Conservation (phyloP, 2,888 invertebrate genomes). For the Acanthococcus lagerstroemiae region DNA sequence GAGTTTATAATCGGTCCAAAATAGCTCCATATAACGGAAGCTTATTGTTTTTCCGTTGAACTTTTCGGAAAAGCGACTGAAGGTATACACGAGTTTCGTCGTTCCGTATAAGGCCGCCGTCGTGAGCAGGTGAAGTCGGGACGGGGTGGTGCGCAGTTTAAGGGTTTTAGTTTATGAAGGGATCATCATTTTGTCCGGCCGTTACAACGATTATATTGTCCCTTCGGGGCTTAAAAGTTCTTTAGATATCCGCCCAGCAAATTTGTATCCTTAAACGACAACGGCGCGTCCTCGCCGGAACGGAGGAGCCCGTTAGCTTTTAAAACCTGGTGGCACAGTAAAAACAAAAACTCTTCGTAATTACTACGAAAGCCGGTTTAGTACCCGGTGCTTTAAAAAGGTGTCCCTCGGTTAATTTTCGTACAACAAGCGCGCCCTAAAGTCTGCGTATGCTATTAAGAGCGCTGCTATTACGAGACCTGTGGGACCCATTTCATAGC, state of each 20-base stretch:
- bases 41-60: slow-evolving; percentile 20
- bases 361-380: slow-evolving; percentile 26
- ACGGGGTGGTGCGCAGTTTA: slow-evolving; percentile 11
- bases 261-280: slow-evolving; percentile 28
- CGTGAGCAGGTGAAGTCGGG: not conserved
- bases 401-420: slow-evolving; percentile 28
- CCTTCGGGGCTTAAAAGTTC: slow-evolving; percentile 28
- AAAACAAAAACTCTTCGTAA: slow-evolving; percentile 26
- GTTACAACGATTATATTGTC: slow-evolving; percentile 27
- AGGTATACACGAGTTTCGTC: not conserved
- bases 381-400: slow-evolving; percentile 26
- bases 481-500: slow-evolving; percentile 29
- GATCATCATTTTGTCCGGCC: slow-evolving; percentile 27
- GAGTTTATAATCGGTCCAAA: slow-evolving; percentile 21
- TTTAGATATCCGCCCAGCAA: slow-evolving; percentile 28
- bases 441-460: slow-evolving; percentile 29
- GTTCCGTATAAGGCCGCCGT: not conserved
- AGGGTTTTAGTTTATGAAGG: slow-evolving; percentile 26
- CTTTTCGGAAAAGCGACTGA: slow-evolving; percentile 1
- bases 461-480: slow-evolving; percentile 27
- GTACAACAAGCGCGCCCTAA: slow-evolving; percentile 28
- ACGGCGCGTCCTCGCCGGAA: slow-evolving; percentile 11
- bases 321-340: slow-evolving; percentile 23
- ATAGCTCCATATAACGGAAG: slow-evolving; percentile 15
- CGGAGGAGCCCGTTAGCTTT: slow-evolving; percentile 22